Evolutionary conservation across 2,797 vertebrate species (phyloP), one percentile per base, ranked within the genome.

Genomic region (Coreius guichenoti): DNA sequence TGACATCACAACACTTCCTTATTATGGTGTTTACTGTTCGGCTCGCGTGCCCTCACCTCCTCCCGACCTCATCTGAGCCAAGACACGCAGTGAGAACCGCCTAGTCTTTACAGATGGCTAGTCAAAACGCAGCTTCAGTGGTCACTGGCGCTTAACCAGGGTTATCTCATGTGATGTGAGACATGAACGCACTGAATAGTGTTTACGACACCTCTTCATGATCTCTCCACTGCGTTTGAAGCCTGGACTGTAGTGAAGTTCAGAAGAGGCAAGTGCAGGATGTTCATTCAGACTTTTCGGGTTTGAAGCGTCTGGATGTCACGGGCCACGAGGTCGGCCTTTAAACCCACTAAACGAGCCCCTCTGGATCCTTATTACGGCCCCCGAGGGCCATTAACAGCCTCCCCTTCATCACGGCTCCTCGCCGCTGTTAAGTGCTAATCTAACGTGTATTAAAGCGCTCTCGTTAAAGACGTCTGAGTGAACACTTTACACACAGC

Each of bases 1-100:
- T 93, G 95, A 95, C 95, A 96, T 96, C 96, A 97, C 97, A 96
- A 95, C 96, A 95, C 95, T 97, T 96, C 95, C 92, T 96, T 97
- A 97, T 97, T 96, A 96, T 94, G 95, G 95, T 97, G 94, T 97
- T 97, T 96, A 96, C 95, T 96, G 94, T 97, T 97, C 94, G 93
- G 94, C 96, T 96, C 96, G 95, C 95, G 96, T 95, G 93, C 95
- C 96, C 96, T 94, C 92, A 84, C 90, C 91, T 92, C 93, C 89
- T 91, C 91, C 85, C 80, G 76, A 14, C n/a, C 69, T 70, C 36
- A 36, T 69, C 19, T 5, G 65, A 9, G 65, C 31, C 31, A 9
- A 67, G 58, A 26, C 23, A 4, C 11, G 12, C 26, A 4, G n/a
- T 33, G 63, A 67, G 63, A 67, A 9, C 63, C 1, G 47, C 47